Evolutionary conservation across 2,113 vertebrate genomes (phyloP), one percentile per base, ranked within the genome.

Genomic region (Psephotus haematonotus): DNA sequence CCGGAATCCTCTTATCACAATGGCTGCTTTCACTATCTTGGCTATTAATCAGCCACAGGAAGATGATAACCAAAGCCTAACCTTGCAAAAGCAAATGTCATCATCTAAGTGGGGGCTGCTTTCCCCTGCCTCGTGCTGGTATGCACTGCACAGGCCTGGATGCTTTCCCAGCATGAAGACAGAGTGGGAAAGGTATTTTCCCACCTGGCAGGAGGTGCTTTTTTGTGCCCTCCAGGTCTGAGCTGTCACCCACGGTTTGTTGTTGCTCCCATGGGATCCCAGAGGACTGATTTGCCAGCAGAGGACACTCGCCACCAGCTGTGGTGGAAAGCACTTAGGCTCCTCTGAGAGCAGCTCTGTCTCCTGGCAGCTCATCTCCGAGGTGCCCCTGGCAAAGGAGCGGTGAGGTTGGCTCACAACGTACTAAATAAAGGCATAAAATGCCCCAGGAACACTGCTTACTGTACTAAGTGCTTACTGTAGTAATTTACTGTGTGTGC

Each of bases 241-340:
- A 1, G 1, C 33, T 46, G 41, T 13, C 67, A 24, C 52, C 31
- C 70, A 5, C 19, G 12, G 22, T 8, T 60, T 17, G 22, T 18
- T 52, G 15, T 13, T 46, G 46, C 31, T 81, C 44, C 28, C 12
- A 9, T 46, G 75, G 74, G 39, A 80, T 60, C 52, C 18, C 57
- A 33, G 52, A 37, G 35, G 20, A 28, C 50, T 35, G 60, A 23
- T 39, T 81, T 0, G 4, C 77, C 77, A 0, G 83, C 62, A 94
- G 88, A 90, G 93, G 91, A 86, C 96, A 79, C 91, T 82, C 41
- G 1, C 33, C 53, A 29, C 44, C 47, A 5, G 7, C 68, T 50
- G 62, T 3, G 4, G 27, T 77, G 64, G 14, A 77, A 53, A 83
- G 52, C 0, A 0, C 33, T 76, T 64, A 24, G 46, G 15, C 46